A percentile compares a stretch with the other conserved stretches of the same genome.
phyloP scores from a whole-genome alignment of 2,888 invertebrate genomes.

The Torymus texanus region DNA sequence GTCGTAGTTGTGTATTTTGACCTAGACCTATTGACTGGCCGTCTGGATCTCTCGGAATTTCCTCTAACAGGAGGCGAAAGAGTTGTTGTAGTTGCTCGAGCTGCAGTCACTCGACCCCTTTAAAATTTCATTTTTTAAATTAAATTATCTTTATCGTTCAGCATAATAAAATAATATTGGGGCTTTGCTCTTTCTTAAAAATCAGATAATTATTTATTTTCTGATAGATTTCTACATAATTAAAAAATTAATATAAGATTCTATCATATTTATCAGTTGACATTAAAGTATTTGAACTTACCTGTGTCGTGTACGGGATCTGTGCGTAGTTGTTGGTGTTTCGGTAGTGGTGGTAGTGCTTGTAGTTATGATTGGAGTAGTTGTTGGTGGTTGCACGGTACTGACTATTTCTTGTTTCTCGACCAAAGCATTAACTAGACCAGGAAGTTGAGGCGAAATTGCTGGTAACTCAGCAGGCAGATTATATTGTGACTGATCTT shows the following conservation, averaged over 20 bases:
- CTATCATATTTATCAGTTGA: no score
- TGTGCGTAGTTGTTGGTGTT: constrained; percentile 65
- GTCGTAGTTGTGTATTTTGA: constrained; percentile 68
- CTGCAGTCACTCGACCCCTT: constrained; percentile 64
- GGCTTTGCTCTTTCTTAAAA: no score
- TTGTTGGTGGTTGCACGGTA: constrained; percentile 56
- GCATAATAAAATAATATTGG: no score
- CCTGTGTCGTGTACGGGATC: constrained; percentile 67
- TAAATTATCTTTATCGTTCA: no score
- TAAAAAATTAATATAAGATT: no score
- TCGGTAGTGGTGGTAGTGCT: constrained; percentile 62
- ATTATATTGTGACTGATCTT: constrained; percentile 75
- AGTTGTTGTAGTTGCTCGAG: constrained; percentile 66
- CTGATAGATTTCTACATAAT: no score
- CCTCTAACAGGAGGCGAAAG: constrained; percentile 59
- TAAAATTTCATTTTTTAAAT: constrained; percentile 9
- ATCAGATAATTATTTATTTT: no score
- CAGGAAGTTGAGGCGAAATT: constrained; percentile 79
- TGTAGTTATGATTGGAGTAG: constrained; percentile 63
- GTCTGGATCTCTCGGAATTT: constrained; percentile 64
- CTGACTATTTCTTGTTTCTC: constrained; percentile 72
- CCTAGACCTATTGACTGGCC: constrained; percentile 69
- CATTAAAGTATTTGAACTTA: constrained; percentile 43
- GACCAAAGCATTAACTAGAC: constrained; percentile 79
- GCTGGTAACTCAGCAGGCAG: constrained; percentile 78